Percentiles rank a stretch among this genome's conserved stretches.
Conservation (phyloP, 2,113 vertebrate genomes). For the human (Homo sapiens) region DNA sequence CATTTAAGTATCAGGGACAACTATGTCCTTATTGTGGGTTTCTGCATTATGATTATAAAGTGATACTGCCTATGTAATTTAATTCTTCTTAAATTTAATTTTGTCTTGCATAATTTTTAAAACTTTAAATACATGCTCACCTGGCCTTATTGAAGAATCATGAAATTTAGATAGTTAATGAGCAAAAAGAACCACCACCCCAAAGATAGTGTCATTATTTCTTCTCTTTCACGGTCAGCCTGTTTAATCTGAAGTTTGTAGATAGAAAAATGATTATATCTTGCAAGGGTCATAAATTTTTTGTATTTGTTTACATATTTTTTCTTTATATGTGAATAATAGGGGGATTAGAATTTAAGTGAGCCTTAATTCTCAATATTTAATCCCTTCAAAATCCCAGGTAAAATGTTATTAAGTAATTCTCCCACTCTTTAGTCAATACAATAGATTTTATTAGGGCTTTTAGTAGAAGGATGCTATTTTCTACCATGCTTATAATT, state of each 20-base stretch:
- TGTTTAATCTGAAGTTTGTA: background rate
- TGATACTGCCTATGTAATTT: background rate
- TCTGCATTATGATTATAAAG: background rate
- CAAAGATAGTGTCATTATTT: background rate
- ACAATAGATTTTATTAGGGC: constrained; percentile 34
- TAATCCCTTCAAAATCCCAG: background rate
- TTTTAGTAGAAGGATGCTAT: constrained; percentile 9
- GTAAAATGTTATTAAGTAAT: constrained; percentile 20
- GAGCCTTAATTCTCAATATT: constrained; percentile 40
- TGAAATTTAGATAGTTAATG: background rate
- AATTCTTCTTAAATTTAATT: constrained; percentile 9
- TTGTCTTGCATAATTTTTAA: constrained; percentile 18
- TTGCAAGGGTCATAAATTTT: background rate
- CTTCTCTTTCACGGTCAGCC: background rate
- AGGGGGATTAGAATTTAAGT: background rate
- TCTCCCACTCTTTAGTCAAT: background rate
- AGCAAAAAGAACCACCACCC: background rate
- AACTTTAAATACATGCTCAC: background rate
- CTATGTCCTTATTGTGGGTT: background rate
- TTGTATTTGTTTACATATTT: constrained; percentile 11
- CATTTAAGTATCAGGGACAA: constrained; percentile 7
- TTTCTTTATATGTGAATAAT: background rate
- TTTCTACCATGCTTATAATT: background rate
- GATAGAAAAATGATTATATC: background rate
- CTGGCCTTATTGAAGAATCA: background rate